Conservation (phyloP, 2,113 vertebrate species). For the Alces alces region DNA sequence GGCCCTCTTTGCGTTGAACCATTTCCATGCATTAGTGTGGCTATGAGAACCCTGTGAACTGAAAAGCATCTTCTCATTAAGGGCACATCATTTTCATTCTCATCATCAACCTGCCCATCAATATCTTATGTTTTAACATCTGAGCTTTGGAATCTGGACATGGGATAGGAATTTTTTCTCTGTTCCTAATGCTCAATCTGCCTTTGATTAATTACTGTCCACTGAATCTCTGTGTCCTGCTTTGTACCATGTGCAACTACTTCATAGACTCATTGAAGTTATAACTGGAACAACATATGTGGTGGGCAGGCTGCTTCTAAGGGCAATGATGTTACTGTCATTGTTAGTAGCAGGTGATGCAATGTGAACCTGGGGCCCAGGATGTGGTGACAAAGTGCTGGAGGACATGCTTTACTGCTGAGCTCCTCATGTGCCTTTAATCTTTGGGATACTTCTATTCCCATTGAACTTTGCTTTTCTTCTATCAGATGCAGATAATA, state of each 20-base stretch:
- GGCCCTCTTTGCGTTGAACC: neutral
- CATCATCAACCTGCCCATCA: neutral
- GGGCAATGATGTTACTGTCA: neutral
- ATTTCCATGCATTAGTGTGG: neutral
- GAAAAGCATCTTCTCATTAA: neutral
- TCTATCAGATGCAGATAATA: neutral
- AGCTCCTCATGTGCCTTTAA: neutral
- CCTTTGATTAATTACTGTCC: neutral
- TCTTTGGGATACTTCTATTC: neutral
- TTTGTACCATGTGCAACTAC: neutral
- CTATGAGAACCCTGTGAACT: neutral
- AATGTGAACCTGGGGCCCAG: neutral
- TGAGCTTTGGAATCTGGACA: neutral
- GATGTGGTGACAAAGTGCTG: neutral
- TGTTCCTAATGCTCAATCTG: neutral
- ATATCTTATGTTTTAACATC: neutral
- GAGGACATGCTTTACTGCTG: neutral
- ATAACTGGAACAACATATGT: neutral
- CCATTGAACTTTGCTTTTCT: neutral
- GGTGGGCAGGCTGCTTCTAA: neutral
- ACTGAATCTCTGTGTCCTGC: neutral
- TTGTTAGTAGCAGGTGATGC: neutral
- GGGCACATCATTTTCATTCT: neutral
- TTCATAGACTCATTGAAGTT: neutral
- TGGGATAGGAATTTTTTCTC: neutral